These are phyloP conservation scores for Oreotrochilus melanogaster DNA, from an alignment of 2,113 vertebrate genomes.

Conservation along the genomic window DNA sequence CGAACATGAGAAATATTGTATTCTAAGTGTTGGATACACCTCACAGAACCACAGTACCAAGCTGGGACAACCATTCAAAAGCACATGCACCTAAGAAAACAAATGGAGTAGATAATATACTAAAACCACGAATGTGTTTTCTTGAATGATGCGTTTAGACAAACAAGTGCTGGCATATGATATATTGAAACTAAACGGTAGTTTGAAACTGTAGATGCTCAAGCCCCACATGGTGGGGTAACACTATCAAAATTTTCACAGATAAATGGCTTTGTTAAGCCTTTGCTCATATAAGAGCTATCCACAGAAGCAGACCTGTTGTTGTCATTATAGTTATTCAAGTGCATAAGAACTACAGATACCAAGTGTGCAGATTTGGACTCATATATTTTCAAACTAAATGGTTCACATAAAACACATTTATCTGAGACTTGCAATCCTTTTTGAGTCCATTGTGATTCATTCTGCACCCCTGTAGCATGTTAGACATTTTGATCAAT, in stretches of 20 bases:
- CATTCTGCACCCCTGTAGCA: not conserved
- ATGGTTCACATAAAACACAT: not conserved
- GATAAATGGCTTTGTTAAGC: constrained; percentile 47
- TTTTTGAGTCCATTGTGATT: not conserved
- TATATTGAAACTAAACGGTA: constrained; percentile 34
- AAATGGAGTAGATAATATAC: constrained; percentile 63
- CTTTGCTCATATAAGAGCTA: not conserved
- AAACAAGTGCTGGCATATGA: constrained; percentile 43
- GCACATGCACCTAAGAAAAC: constrained; percentile 48
- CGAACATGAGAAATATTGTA: constrained; percentile 20
- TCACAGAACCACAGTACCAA: constrained; percentile 40
- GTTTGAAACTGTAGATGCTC: constrained; percentile 21
- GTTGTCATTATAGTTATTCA: not conserved
- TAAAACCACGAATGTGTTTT: constrained; percentile 57
- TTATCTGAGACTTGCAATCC: not conserved
- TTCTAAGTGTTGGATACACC: constrained; percentile 36
- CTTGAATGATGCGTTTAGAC: constrained; percentile 56
- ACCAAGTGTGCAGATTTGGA: not conserved
- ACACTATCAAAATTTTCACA: not conserved
- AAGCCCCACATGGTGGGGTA: not conserved
- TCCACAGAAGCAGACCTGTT: not conserved
- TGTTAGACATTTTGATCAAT: not conserved
- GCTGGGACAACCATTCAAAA: constrained; percentile 50
- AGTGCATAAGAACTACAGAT: not conserved
- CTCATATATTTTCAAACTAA: not conserved